Evolutionary conservation across 2,113 vertebrate species (phyloP).

Genomic region (Callaeas wilsoni): DNA sequence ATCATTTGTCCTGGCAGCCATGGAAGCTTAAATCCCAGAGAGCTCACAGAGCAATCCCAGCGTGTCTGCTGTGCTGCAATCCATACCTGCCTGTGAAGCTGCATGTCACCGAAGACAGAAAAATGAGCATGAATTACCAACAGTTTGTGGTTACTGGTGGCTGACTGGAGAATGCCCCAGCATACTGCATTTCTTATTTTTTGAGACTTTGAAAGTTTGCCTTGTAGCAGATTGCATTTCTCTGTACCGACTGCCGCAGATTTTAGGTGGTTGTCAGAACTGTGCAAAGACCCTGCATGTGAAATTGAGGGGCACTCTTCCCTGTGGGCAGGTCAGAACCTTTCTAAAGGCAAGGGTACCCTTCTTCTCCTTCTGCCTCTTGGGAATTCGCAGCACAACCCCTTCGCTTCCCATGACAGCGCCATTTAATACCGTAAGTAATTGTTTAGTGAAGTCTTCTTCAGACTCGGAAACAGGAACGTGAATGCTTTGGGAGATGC

Average conservation of each 20-base stretch:
- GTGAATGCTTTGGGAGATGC: background rate
- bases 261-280: background rate
- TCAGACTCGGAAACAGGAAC: background rate
- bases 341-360: background rate
- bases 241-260: fast-evolving
- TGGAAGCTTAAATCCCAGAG: background rate
- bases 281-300: background rate
- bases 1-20: background rate
- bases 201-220: background rate
- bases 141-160: background rate
- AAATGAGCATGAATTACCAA: background rate
- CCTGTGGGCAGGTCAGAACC: background rate
- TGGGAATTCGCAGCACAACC: background rate
- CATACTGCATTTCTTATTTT: background rate
- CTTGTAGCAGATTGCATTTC: background rate
- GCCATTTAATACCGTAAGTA: background rate
- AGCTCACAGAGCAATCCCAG: background rate
- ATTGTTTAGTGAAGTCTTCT: background rate
- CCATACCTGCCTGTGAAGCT: background rate
- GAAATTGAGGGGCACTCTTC: background rate
- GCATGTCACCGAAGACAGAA: background rate
- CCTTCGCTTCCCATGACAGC: background rate
- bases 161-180: background rate
- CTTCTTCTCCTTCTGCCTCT: background rate
- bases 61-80: background rate